These are phyloP conservation scores for Galeruca laticollis DNA, from an alignment of 2,888 invertebrate genomes.

Conservation along the genomic window DNA sequence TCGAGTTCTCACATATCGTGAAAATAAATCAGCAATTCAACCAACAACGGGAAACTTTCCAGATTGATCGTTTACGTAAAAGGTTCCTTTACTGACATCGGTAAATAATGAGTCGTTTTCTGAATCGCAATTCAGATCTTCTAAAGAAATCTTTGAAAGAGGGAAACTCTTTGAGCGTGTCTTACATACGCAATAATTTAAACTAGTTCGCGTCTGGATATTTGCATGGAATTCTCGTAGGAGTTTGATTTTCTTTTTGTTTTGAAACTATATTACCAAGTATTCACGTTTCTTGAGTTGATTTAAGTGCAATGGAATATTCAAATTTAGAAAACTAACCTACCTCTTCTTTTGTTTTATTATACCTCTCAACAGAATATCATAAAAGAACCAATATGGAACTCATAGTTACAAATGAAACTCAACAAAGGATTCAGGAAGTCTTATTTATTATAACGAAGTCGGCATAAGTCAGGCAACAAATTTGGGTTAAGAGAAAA, in stretches of 20 bases:
- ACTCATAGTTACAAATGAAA: no score
- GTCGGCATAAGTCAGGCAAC: no score
- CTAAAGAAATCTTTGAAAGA: conserved; percentile 31
- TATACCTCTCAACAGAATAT: no score
- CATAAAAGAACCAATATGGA: no score
- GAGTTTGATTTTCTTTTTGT: not conserved
- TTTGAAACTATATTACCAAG: not conserved
- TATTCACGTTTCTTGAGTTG: not conserved
- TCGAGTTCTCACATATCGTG: conserved; percentile 48
- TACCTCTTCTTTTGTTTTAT: no score
- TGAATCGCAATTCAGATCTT: conserved; percentile 52
- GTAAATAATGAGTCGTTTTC: conserved; percentile 55
- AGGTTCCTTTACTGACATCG: conserved; percentile 53
- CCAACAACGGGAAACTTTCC: conserved; percentile 52
- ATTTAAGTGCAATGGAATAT: not conserved
- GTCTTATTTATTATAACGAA: no score
- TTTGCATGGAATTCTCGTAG: conserved; percentile 28
- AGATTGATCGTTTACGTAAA: conserved; percentile 58
- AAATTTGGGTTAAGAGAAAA: no score
- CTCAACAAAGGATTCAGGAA: no score
- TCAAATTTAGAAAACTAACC: no score
- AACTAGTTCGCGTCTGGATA: conserved; percentile 23
- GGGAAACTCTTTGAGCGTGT: conserved; percentile 30
- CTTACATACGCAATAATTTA: conserved; percentile 38
- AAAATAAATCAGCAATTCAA: conserved; percentile 58